Evolutionary conservation across 2,113 vertebrate genomes (phyloP).

Genomic region (Eurypyga helias): DNA sequence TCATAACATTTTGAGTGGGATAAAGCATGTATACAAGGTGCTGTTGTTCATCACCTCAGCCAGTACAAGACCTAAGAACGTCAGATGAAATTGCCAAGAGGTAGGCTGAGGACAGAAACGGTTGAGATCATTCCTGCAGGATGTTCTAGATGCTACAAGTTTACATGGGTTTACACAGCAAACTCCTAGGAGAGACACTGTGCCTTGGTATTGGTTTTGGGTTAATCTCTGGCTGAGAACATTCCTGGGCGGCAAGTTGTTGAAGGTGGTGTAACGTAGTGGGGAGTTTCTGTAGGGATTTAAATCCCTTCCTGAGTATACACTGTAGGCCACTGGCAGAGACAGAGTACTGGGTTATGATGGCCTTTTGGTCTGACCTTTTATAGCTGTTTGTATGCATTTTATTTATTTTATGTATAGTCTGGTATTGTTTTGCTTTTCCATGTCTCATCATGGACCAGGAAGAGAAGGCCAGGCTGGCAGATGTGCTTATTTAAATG

Average conservation of each 20-base stretch:
- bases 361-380: neutral
- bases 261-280: neutral
- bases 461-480: neutral
- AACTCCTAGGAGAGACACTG: neutral
- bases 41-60: neutral
- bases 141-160: neutral
- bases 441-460: neutral
- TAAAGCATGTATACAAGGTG: neutral
- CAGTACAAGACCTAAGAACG: neutral
- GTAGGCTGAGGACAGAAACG: neutral
- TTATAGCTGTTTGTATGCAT: neutral
- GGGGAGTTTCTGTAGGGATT: neutral
- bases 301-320: neutral
- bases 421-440: neutral
- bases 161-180: neutral
- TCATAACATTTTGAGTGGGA: neutral
- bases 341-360: fast-evolving
- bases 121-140: neutral
- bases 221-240: neutral
- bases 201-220: too few relatives aligned
- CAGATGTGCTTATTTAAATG: neutral
- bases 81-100: neutral
- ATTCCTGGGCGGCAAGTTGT: neutral
- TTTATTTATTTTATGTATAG: neutral
- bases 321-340: neutral